Conservation (phyloP, 1,140 invertebrate genomes). For the Microvelia longipes region DNA sequence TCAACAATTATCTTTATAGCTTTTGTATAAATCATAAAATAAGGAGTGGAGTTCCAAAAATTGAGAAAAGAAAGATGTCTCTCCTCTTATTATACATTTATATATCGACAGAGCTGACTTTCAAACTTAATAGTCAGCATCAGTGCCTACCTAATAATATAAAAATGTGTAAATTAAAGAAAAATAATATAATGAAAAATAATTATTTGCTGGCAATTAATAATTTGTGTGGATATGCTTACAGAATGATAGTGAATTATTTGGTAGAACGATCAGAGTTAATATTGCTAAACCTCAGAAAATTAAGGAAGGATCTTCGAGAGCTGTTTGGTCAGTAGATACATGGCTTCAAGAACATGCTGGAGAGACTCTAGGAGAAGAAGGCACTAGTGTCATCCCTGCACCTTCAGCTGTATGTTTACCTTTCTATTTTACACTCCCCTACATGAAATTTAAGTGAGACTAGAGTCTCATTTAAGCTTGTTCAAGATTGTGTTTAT, state of each 20-base stretch:
- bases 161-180: not conserved
- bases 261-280: constrained; percentile 89
- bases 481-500: too few relatives aligned
- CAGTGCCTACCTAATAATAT: not conserved
- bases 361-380: constrained; percentile 51
- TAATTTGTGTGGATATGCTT: constrained; percentile 12
- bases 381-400: constrained; percentile 4
- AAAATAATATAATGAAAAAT: not conserved
- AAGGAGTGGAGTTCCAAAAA: not conserved
- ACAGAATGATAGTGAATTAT: constrained; percentile 94
- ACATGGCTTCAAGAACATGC: constrained; percentile 90
- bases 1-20: too few relatives aligned
- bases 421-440: not conserved
- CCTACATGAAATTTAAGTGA: too few relatives aligned
- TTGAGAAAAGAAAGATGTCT: not conserved
- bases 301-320: constrained; percentile 84
- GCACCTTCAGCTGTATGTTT: not conserved
- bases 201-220: not conserved
- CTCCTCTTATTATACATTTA: not conserved
- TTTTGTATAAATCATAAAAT: too few relatives aligned
- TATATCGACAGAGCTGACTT: too few relatives aligned
- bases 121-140: not conserved
- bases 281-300: constrained; percentile 93
- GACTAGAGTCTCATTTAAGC: too few relatives aligned
- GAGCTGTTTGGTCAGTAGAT: constrained; percentile 94